Conservation (phyloP, 37 sponge, comb jelly and placozoan genomes). For the Oopsacas minuta region DNA sequence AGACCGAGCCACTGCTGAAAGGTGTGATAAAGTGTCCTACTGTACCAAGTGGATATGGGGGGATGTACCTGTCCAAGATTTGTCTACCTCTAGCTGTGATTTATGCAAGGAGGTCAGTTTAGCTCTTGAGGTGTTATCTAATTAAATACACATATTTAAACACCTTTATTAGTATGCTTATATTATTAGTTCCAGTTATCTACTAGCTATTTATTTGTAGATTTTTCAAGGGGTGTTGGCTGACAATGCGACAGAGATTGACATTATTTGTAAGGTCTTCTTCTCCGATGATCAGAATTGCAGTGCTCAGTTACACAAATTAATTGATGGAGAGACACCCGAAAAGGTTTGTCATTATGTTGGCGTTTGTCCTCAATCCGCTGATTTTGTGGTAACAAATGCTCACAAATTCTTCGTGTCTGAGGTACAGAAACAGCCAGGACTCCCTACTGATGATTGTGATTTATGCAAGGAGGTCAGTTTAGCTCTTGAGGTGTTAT, state of each 20-base stretch:
- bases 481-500: too few species aligned
- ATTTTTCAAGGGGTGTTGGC: not conserved
- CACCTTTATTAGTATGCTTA: too few species aligned
- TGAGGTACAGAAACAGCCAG: too few species aligned
- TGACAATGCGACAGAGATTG: not conserved
- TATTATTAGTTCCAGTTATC: too few species aligned
- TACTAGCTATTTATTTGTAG: not conserved
- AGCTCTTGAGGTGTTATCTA: not conserved
- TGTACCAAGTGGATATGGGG: not conserved
- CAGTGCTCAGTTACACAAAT: too few species aligned
- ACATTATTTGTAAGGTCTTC: not conserved
- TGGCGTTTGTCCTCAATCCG: not conserved
- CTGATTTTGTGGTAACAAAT: too few species aligned
- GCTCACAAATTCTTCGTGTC: too few species aligned
- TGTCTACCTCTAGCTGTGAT: not conserved
- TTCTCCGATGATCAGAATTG: too few species aligned
- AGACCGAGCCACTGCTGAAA: not conserved
- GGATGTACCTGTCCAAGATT: not conserved
- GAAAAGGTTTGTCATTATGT: not conserved
- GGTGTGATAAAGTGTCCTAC: slow-evolving; percentile 2
- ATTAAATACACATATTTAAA: too few species aligned
- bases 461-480: not conserved
- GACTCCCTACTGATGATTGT: not conserved
- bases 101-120: not conserved
- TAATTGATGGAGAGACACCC: not conserved